phyloP scores from a whole-genome alignment of 2,888 invertebrate genomes.

The Luperina nickerlii region DNA sequence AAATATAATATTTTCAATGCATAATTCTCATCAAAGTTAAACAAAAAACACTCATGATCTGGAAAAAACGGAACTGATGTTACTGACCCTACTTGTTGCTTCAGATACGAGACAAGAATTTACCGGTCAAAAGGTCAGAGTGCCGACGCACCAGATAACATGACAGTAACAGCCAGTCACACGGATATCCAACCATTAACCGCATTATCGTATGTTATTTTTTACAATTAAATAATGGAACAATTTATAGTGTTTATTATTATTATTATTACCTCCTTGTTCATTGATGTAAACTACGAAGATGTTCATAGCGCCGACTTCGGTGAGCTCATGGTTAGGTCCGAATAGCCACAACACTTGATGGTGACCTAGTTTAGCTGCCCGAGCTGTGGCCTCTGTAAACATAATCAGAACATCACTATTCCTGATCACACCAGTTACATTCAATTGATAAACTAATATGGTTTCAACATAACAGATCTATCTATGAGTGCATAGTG shows the following conservation, averaged over 20 bases:
- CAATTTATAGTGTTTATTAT: conserved; percentile 77
- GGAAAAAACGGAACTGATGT: conserved; percentile 76
- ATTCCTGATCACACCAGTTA: conserved; percentile 49
- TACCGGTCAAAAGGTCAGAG: conserved; percentile 85
- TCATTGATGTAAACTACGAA: conserved; percentile 97
- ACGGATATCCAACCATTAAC: conserved; percentile 74
- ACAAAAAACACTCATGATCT: conserved; percentile 34
- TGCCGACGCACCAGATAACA: conserved; percentile 78
- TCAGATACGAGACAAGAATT: conserved; percentile 85
- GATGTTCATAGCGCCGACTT: conserved; percentile 99
- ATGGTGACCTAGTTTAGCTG: conserved; percentile 94
- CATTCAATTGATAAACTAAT: conserved; percentile 44
- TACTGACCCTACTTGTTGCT: conserved; percentile 83
- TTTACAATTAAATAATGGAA: conserved; percentile 46
- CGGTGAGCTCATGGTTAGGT: conserved; percentile 97
- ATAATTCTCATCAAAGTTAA: conserved; percentile 33
- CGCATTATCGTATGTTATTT: conserved; percentile 60
- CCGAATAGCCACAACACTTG: conserved; percentile 99
- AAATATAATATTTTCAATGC: conserved; percentile 66
- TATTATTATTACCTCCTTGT: conserved; percentile 94
- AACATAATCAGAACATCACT: conserved; percentile 51
- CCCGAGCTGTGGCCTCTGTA: conserved; percentile 94
- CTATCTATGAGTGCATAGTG: conserved; percentile 20
- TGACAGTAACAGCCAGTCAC: conserved; percentile 76
- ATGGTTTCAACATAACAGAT: conserved; percentile 22